Percentiles rank a stretch among this genome's conserved stretches.
phyloP scores from a whole-genome alignment of 2,797 vertebrate species.

The Onychomys torridus region DNA sequence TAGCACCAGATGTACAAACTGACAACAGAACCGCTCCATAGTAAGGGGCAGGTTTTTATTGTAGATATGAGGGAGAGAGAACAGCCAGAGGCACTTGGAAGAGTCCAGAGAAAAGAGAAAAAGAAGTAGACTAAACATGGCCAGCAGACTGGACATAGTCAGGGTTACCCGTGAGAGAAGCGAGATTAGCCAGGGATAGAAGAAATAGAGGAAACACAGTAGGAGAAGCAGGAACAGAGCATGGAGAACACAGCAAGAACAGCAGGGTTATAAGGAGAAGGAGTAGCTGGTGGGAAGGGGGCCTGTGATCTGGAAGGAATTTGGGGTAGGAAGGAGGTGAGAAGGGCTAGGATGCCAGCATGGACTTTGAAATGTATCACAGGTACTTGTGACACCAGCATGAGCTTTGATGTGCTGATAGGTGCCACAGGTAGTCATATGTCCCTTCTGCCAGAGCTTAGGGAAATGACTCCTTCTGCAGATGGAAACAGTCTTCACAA shows the following conservation, averaged over 20 bases:
- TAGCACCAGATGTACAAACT: not conserved
- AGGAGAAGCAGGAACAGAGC: not conserved
- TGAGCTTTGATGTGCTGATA: too few relatives aligned
- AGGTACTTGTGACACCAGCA: not conserved
- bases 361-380: not conserved
- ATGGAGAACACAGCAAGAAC: not conserved
- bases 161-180: not conserved
- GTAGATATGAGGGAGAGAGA: not conserved
- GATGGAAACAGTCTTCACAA: not conserved
- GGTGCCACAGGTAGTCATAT: not conserved
- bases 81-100: too few relatives aligned
- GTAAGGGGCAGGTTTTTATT: not conserved
- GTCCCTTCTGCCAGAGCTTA: not conserved
- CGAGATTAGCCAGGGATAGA: too few relatives aligned
- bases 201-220: too few relatives aligned
- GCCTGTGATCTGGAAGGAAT: not conserved
- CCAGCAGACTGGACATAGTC: too few relatives aligned
- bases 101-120: too few relatives aligned
- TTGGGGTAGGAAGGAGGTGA: too few relatives aligned
- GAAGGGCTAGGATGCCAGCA: too few relatives aligned
- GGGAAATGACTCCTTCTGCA: not conserved
- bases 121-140: not conserved
- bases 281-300: not conserved
- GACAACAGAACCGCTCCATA: not conserved
- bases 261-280: not conserved